Base-by-base conservation (phyloP, 1,140 invertebrate species). In the Helicoverpa armigera region DNA sequence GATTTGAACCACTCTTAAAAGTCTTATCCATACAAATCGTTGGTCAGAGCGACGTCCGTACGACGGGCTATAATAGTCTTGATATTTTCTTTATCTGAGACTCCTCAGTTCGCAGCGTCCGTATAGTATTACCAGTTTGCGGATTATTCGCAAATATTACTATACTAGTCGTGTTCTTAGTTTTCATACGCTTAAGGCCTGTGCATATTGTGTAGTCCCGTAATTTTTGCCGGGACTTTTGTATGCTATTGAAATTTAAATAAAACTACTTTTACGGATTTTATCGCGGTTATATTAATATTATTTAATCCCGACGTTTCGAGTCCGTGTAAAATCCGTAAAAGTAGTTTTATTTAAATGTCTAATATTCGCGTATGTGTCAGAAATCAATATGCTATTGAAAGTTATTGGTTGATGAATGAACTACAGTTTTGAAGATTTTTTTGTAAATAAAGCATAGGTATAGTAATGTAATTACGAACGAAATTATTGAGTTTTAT, bases 11-110 rank as follows among this genome's bases (percentile, higher is more conserved):
- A 60, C 16, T 16, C 16, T 54, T 23, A 16, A 9, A 7, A 1
- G 74, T n/a, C 61, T 70, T 86, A 80, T 93, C 90, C 86, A 89
- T 23, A 85, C 51, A 14, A 88, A 58, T 35, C 76, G 1, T 81
- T 70, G 84, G 63, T 14, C 1, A 65, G 89, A 94, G 78, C 78
- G 89, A 92, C 85, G 85, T 89, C 87, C 90, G 83, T 90, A 85
- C 88, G 90, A 91, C 90, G 89, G 87, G 88, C 83, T 89, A 87
- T 91, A 92, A 92, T 89, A 92, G 90, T 91, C 91, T 92, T 94
- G 91, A 94, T 94, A 93, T 92, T 94, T 90, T 92, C 91, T 94
- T 93, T 94, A 94, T 94, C 92, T 92, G 77, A 83, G 61, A 23
- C 75, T 91, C 86, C 86, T 82, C 86, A 86, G 86, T 86, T 88